These are phyloP conservation scores for Listronotus bonariensis DNA, from an alignment of 1,140 invertebrate genomes.

Conservation along the genomic window DNA sequence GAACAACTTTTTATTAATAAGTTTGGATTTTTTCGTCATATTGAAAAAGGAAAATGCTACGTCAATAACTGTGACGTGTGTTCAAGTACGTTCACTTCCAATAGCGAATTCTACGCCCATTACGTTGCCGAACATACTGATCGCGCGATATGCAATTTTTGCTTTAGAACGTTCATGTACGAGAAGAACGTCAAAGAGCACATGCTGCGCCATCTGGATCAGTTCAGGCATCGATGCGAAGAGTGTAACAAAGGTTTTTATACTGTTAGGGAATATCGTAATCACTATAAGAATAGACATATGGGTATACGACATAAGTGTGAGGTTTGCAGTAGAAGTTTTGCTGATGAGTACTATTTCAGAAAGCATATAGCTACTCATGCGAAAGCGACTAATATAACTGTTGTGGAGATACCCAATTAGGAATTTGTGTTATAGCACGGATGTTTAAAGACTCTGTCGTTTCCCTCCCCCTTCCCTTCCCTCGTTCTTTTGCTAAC, in stretches of 20 bases:
- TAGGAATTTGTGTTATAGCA: background rate
- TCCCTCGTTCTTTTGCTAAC: no score
- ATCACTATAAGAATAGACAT: constrained; percentile 55
- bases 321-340: constrained; percentile 63
- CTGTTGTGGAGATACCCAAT: background rate
- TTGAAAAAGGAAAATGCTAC: constrained; percentile 54
- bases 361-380: constrained; percentile 65
- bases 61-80: constrained; percentile 52
- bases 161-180: constrained; percentile 55
- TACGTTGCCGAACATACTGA: constrained; percentile 50
- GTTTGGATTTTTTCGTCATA: constrained; percentile 52
- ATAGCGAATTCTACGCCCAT: constrained; percentile 48
- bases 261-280: constrained; percentile 54
- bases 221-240: constrained; percentile 53
- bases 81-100: constrained; percentile 42
- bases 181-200: constrained; percentile 55
- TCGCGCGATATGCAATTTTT: constrained; percentile 54
- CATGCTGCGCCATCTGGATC: constrained; percentile 54
- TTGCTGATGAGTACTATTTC: constrained; percentile 65
- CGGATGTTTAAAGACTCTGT: no score
- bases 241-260: constrained; percentile 55
- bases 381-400: constrained; percentile 33
- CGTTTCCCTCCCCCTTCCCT: no score
- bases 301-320: constrained; percentile 59
- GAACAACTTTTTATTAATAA: constrained; percentile 55